Evolutionary conservation across 1,140 invertebrate genomes (phyloP).

Genomic region (Trinorchestia longiramus): DNA sequence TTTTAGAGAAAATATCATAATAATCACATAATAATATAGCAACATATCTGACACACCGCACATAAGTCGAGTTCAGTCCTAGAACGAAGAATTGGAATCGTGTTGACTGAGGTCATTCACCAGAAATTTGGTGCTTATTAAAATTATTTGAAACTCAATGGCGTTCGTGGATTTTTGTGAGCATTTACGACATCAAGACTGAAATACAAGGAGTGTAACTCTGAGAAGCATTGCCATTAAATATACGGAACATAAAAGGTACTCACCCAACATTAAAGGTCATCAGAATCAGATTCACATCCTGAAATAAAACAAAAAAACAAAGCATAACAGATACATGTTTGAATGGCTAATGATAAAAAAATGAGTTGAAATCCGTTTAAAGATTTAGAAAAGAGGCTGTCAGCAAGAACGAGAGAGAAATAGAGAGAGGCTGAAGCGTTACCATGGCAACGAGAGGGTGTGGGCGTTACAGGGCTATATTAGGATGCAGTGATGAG

Average conservation of each 20-base stretch:
- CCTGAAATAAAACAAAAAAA: background rate
- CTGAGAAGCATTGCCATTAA: too few species aligned
- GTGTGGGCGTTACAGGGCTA: background rate
- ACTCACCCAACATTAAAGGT: background rate
- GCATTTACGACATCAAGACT: too few species aligned
- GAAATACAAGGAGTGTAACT: too few species aligned
- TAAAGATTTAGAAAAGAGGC: background rate
- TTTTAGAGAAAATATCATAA: too few species aligned
- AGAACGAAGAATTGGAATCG: too few species aligned
- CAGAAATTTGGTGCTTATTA: too few species aligned
- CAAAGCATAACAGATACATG: background rate
- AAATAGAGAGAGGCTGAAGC: conserved; percentile 35
- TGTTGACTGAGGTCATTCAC: background rate
- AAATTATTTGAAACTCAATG: background rate
- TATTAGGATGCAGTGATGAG: background rate
- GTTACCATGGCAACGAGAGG: conserved; percentile 46
- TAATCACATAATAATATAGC: too few species aligned
- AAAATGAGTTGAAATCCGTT: background rate
- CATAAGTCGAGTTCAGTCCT: too few species aligned
- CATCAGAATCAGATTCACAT: background rate
- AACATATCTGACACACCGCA: too few species aligned
- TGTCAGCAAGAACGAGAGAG: background rate
- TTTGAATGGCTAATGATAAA: background rate
- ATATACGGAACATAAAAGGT: too few species aligned
- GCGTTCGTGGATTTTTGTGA: too few species aligned